phyloP scores from a whole-genome alignment of 2,797 vertebrate genomes.

The Halcyon badia region DNA sequence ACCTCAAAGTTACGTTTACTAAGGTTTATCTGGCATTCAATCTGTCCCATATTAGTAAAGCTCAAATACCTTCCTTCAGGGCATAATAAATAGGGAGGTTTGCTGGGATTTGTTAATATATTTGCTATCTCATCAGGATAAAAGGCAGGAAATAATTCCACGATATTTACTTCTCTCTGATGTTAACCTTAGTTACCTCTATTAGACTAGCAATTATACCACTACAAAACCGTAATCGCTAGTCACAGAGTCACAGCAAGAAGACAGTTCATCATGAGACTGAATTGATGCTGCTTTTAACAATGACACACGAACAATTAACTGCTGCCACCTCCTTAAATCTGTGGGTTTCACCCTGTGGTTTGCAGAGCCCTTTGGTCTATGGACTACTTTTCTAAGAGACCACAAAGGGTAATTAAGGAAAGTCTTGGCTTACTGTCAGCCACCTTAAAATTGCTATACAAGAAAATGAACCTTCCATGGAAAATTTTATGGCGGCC shows the following conservation, averaged over 20 bases:
- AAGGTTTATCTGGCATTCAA: not conserved
- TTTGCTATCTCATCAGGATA: conserved; percentile 9
- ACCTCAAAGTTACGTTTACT: conserved; percentile 18
- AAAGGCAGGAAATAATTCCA: conserved; percentile 51
- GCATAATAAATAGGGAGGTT: conserved; percentile 41
- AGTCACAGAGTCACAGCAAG: not conserved
- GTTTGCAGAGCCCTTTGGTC: conserved; percentile 30
- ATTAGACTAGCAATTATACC: conserved; percentile 53
- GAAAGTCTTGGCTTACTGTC: not conserved
- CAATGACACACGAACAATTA: conserved; percentile 36
- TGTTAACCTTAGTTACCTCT: conserved; percentile 50
- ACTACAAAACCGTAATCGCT: conserved; percentile 38
- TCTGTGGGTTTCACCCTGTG: not conserved
- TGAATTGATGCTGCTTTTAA: conserved; percentile 45
- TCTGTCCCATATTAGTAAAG: conserved; percentile 2
- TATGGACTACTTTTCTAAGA: not conserved
- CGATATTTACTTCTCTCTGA: conserved; percentile 47
- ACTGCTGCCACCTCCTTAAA: conserved; percentile 8
- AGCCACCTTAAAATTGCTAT: not conserved
- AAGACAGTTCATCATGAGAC: not conserved
- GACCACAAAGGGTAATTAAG: conserved; percentile 14
- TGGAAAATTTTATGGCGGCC: not conserved
- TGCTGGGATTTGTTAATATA: conserved; percentile 27
- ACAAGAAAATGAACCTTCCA: not conserved
- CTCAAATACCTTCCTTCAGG: conserved; percentile 2